phyloP scores from a whole-genome alignment of 1,140 invertebrate species.

The Cotesia vestalis region DNA sequence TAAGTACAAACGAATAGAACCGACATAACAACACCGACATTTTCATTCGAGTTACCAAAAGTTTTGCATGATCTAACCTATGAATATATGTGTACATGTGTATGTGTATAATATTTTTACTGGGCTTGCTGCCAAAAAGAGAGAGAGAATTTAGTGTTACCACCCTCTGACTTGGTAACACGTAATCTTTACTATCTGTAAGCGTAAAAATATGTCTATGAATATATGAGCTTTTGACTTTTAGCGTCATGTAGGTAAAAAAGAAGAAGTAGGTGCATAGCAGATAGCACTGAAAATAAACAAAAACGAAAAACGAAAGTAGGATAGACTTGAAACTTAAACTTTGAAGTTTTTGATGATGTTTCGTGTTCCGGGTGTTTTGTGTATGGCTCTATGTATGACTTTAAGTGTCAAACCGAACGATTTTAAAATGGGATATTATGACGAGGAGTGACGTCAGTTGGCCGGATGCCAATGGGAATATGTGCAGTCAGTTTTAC shows the following conservation, averaged over 20 bases:
- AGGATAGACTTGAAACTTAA: too few species aligned
- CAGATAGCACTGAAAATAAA: too few species aligned
- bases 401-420: not conserved
- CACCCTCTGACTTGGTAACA: slow-evolving; percentile 1
- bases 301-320: too few species aligned
- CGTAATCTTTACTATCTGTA: slow-evolving; percentile 5
- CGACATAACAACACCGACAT: slow-evolving; percentile 22
- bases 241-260: not conserved
- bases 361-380: too few species aligned
- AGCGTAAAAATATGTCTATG: slow-evolving; percentile 22
- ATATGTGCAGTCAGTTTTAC: not conserved
- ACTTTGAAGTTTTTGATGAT: too few species aligned
- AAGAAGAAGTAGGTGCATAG: too few species aligned
- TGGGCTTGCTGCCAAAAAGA: slow-evolving; percentile 15
- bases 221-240: slow-evolving; percentile 15
- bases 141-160: not conserved
- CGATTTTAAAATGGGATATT: slow-evolving; percentile 7
- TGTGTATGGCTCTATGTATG: not conserved
- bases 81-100: not conserved
- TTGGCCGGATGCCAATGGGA: slow-evolving; percentile 16
- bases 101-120: slow-evolving; percentile 1
- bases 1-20: not conserved
- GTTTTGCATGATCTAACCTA: slow-evolving; percentile 14
- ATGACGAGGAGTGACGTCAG: slow-evolving; percentile 5
- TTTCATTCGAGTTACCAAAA: slow-evolving; percentile 27